Conservation (phyloP, 2,888 invertebrate species). For the Acleris holmiana region DNA sequence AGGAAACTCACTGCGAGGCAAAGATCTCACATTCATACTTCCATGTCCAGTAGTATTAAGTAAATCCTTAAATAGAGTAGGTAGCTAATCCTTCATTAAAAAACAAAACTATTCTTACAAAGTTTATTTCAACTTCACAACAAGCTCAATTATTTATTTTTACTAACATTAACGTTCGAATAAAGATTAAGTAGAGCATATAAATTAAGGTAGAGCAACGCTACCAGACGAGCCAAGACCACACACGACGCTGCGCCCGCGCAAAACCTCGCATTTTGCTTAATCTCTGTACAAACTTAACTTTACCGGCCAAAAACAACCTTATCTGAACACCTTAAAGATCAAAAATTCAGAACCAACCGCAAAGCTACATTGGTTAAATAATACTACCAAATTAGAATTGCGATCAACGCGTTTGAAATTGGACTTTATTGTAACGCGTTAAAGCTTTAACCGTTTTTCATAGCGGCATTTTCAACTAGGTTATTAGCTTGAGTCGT, state of each 20-base stretch:
- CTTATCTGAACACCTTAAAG: background rate
- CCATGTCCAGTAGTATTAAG: too few relatives aligned
- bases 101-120: background rate
- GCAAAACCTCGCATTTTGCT: slow-evolving; percentile 52
- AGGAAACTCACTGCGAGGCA: too few relatives aligned
- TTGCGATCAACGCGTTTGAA: background rate
- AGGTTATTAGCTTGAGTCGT: background rate
- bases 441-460: background rate
- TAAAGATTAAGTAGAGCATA: slow-evolving; percentile 19
- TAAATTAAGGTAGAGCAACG: slow-evolving; percentile 46
- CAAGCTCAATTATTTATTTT: slow-evolving; percentile 28
- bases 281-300: slow-evolving; percentile 46
- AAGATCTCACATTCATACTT: too few relatives aligned
- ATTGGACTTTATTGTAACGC: background rate
- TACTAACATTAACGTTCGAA: slow-evolving; percentile 12
- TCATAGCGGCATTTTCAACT: background rate
- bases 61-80: too few relatives aligned
- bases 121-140: slow-evolving; percentile 12
- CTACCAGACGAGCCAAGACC: slow-evolving; percentile 45
- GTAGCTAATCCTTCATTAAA: too few relatives aligned
- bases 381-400: background rate
- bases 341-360: background rate
- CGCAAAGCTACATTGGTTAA: slow-evolving; percentile 4
- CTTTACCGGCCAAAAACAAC: background rate
- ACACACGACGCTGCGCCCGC: slow-evolving; percentile 53